Evolutionary conservation across 2,888 invertebrate species (phyloP).

Genomic region (Sminthurides aquaticus): DNA sequence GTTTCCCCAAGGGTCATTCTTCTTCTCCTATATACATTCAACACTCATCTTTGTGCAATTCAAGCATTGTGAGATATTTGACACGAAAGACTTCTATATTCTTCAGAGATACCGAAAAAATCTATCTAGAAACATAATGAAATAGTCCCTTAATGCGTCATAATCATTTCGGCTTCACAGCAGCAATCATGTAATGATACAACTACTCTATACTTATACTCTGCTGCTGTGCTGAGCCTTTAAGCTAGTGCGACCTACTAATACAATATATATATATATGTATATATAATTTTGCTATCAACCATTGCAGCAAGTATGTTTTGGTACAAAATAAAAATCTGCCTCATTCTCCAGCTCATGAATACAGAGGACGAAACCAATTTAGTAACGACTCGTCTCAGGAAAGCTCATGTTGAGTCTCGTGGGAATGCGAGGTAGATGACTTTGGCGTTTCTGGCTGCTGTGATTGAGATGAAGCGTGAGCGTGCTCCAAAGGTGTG

Average conservation of each 20-base stretch:
- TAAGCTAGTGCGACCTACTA: too few relatives aligned
- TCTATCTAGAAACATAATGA: too few relatives aligned
- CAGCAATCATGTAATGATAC: too few relatives aligned
- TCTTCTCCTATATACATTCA: neutral
- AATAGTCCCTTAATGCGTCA: too few relatives aligned
- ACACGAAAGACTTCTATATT: neutral
- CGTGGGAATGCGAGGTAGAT: conserved; percentile 1
- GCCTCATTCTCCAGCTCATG: neutral
- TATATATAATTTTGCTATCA: too few relatives aligned
- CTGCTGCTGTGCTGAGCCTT: too few relatives aligned
- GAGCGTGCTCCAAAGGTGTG: conserved; percentile 30
- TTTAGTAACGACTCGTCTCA: neutral
- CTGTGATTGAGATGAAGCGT: conserved; percentile 2
- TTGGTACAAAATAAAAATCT: neutral
- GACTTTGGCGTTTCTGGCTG: conserved; percentile 11
- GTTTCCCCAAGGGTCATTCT: neutral
- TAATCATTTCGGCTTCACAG: too few relatives aligned
- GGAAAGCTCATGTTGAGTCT: conserved; percentile 18
- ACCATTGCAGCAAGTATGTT: too few relatives aligned
- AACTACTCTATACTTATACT: too few relatives aligned
- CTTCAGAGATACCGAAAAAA: too few relatives aligned
- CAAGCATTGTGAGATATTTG: neutral
- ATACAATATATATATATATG: too few relatives aligned
- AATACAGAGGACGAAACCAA: neutral
- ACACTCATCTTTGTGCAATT: neutral